Conservation (phyloP, 92 coral and sea anemone species). For the Metridium senile region DNA sequence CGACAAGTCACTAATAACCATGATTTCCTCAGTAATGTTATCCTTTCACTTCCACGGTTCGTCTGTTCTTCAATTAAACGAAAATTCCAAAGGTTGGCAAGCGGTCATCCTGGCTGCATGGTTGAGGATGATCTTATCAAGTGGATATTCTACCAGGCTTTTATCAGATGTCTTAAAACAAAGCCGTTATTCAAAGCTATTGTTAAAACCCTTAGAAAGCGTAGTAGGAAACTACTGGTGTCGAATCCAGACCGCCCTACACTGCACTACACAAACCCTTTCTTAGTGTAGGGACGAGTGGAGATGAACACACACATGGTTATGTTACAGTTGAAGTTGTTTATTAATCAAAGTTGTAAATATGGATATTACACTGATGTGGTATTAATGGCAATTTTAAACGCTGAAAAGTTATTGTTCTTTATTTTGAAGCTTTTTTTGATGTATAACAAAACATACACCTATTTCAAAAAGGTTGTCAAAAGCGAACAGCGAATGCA, state of each 20-base stretch:
- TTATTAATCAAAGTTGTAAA: too few relatives aligned
- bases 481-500: too few relatives aligned
- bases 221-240: slow-evolving; percentile 1
- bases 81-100: slow-evolving; percentile 50
- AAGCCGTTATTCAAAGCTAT: slow-evolving; percentile 40
- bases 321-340: too few relatives aligned
- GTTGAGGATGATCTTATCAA: slow-evolving; percentile 51
- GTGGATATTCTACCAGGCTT: slow-evolving; percentile 74
- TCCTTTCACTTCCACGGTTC: slow-evolving; percentile 52
- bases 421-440: too few relatives aligned
- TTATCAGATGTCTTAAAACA: slow-evolving; percentile 48
- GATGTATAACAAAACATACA: too few relatives aligned
- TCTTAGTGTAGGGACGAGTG: not conserved
- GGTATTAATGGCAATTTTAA: too few relatives aligned
- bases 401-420: too few relatives aligned
- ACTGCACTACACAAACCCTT: slow-evolving; percentile 2
- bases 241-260: not conserved
- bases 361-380: too few relatives aligned
- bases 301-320: too few relatives aligned
- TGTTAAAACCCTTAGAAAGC: slow-evolving; percentile 26
- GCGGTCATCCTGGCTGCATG: not conserved
- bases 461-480: too few relatives aligned
- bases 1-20: slow-evolving; percentile 62
- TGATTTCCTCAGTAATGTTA: slow-evolving; percentile 33
- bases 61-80: slow-evolving; percentile 46